Base-by-base conservation (phyloP, 2,888 invertebrate species). In the Cabera pusaria region DNA sequence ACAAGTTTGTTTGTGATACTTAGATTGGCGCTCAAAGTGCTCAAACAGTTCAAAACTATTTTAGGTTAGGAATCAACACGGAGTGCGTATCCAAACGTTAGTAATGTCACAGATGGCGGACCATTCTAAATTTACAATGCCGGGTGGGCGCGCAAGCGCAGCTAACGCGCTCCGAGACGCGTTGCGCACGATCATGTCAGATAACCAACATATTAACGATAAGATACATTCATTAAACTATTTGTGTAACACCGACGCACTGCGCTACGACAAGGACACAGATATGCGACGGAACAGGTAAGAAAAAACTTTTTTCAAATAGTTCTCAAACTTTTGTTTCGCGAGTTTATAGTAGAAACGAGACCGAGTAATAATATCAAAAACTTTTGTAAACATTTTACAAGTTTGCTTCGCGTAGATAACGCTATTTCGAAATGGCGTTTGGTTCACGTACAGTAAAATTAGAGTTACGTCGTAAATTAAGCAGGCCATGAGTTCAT, bases 81-180 rank as follows among this genome's bases (percentile, higher is more conserved):
- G 37, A 50, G 41, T 42, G 60, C 52, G 71, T 70, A 73, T 74
- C 70, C 65, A 73, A 80, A 79, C 78, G 71, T 42, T 52, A 57
- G 14, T 4, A 3, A 66, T 71, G 72, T 77, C 77, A 71, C 74
- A 77, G 65, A 73, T 69, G 65, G 68, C 64, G 72, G 69, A 72
- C 76, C 85, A 84, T 81, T 87, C 87, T 86, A 87, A 85, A 84
- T 85, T 82, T 84, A 87, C 76, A 31, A 42, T 42, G 41, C 14
- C 76, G 78, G 48, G 74, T 72, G 72, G 66, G 55, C 64, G 82
- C 82, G 85, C 78, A 72, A 71, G 72, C 79, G 81, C 83, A 42
- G 31, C 31, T 2, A 27, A n/a, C 31, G 35, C 41, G 26, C 76
- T 64, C 61, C 52, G 68, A 62, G 68, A 70, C 62, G 64, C 64